Percentiles rank a stretch among this genome's conserved stretches.
Conservation (phyloP, 2,888 invertebrate species). For the Coremacera marginata region DNA sequence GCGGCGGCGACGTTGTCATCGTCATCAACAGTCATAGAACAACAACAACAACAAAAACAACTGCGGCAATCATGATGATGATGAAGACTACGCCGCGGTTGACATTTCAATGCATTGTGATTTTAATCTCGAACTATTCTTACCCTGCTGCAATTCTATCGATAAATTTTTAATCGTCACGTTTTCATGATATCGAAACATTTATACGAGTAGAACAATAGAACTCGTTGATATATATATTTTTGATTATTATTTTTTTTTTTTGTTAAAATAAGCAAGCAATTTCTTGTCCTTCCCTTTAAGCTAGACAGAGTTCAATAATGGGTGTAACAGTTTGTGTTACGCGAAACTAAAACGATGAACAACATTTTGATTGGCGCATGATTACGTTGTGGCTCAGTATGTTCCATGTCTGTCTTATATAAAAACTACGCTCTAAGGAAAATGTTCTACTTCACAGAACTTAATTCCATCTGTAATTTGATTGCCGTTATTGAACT, state of each 20-base stretch:
- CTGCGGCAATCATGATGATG: background rate
- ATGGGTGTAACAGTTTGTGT: conserved; percentile 32
- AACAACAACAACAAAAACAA: background rate
- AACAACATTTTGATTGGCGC: too few relatives aligned
- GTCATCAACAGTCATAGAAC: background rate
- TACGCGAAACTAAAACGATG: background rate
- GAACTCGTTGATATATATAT: conserved; percentile 41
- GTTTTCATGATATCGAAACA: conserved; percentile 30
- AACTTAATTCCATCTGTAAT: too few relatives aligned
- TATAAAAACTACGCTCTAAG: too few relatives aligned
- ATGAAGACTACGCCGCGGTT: conserved; percentile 51
- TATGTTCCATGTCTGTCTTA: too few relatives aligned
- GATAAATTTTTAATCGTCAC: conserved; percentile 54
- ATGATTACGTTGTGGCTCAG: too few relatives aligned
- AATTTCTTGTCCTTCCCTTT: conserved; percentile 9
- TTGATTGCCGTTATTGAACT: too few relatives aligned
- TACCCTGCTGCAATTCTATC: conserved; percentile 57
- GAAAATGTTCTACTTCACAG: too few relatives aligned
- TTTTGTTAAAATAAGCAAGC: conserved; percentile 28
- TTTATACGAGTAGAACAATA: background rate
- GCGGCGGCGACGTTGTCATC: conserved; percentile 17
- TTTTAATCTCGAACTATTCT: conserved; percentile 57
- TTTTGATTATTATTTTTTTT: too few relatives aligned
- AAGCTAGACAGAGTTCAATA: conserved; percentile 5
- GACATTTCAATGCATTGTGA: conserved; percentile 67